phyloP scores from a whole-genome alignment of 92 coral and sea anemone genomes.

The Phenganax stokvisi region DNA sequence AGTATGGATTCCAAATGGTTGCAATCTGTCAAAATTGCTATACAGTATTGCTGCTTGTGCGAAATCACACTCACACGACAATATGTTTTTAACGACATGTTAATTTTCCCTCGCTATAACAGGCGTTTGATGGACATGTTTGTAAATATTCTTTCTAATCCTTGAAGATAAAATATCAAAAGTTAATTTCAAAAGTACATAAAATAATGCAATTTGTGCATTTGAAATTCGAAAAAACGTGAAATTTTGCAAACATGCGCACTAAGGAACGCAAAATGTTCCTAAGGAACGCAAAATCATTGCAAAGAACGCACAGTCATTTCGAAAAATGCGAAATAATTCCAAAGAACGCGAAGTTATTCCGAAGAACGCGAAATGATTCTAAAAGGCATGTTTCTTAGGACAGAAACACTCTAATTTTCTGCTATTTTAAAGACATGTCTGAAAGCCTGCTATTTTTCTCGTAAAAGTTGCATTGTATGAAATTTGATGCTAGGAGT shows the following conservation, averaged over 20 bases:
- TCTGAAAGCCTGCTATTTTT: too few relatives aligned
- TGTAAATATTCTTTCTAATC: not conserved
- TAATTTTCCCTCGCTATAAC: too few relatives aligned
- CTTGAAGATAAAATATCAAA: not conserved
- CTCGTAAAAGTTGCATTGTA: too few relatives aligned
- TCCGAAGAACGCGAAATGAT: too few relatives aligned
- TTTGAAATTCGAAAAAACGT: not conserved
- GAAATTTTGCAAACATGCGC: not conserved
- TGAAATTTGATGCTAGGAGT: too few relatives aligned
- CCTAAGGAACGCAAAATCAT: too few relatives aligned
- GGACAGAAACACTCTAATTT: too few relatives aligned
- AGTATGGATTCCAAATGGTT: conserved; percentile 4
- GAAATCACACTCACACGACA: not conserved
- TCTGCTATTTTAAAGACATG: too few relatives aligned
- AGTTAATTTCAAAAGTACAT: not conserved
- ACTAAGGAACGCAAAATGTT: not conserved
- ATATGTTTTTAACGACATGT: not conserved
- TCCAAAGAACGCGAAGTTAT: too few relatives aligned
- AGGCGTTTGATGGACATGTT: not conserved
- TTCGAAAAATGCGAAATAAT: too few relatives aligned
- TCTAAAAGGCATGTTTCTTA: too few relatives aligned
- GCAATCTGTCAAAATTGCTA: not conserved
- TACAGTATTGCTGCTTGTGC: not conserved
- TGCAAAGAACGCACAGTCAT: too few relatives aligned
- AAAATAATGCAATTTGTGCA: not conserved